Conservation (phyloP, 1,140 invertebrate species). For the Pissodes strobi region DNA sequence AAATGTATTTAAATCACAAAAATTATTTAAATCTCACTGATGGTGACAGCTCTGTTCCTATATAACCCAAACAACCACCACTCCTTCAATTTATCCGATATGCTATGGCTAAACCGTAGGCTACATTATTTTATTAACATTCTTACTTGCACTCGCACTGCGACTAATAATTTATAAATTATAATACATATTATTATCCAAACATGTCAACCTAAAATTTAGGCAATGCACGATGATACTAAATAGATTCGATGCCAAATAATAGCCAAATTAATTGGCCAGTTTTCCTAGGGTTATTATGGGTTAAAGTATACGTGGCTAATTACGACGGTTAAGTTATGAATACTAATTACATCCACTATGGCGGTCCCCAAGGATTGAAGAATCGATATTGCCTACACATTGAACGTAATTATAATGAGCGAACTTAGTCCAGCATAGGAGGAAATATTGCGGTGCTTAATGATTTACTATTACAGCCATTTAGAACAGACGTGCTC, state of each 20-base stretch:
- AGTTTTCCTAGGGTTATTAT: not conserved
- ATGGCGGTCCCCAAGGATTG: not conserved
- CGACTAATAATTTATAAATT: conserved; percentile 6
- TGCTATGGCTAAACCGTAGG: too few species aligned
- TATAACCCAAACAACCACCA: too few species aligned
- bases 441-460: not conserved
- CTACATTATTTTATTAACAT: too few species aligned
- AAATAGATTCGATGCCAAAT: not conserved
- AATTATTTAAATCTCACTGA: too few species aligned
- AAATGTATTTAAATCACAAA: too few species aligned
- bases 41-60: too few species aligned
- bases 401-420: conserved; percentile 1
- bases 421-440: not conserved
- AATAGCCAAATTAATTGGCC: conserved; percentile 1
- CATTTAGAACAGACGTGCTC: not conserved
- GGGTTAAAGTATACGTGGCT: conserved; percentile 4
- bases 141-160: too few species aligned
- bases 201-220: not conserved
- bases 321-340: not conserved
- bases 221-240: not conserved
- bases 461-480: not conserved
- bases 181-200: not conserved
- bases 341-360: not conserved
- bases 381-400: not conserved
- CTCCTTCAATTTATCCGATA: too few species aligned